A percentile compares a stretch with the other conserved stretches of the same genome.
Evolutionary conservation across 2,113 vertebrate genomes (phyloP).

Genomic region (Okapia johnstoni): DNA sequence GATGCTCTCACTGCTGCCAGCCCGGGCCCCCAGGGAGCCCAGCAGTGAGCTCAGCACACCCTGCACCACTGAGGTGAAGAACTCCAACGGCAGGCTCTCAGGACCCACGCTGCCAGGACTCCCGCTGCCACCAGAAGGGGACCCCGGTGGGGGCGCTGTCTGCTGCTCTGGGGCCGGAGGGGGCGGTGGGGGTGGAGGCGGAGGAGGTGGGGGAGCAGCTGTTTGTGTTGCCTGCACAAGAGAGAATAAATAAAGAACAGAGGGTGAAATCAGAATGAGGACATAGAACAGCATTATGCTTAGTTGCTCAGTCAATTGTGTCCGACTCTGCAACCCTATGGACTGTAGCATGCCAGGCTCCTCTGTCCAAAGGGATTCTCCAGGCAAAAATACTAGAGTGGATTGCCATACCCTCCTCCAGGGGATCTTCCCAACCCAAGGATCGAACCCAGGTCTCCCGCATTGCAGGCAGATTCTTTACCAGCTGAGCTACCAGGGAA

Average conservation of each 20-base stretch:
- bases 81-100: constrained; percentile 87
- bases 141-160: constrained; percentile 51
- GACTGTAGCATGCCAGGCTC: neutral
- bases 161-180: constrained; percentile 56
- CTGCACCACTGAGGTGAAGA: constrained; percentile 92
- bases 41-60: constrained; percentile 91
- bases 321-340: neutral
- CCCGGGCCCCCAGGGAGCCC: constrained; percentile 89
- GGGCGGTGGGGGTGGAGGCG: constrained; percentile 50
- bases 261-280: neutral
- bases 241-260: constrained; percentile 6
- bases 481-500: neutral
- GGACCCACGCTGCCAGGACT: constrained; percentile 66
- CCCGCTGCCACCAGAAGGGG: constrained; percentile 28
- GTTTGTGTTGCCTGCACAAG: constrained; percentile 71
- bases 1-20: constrained; percentile 91
- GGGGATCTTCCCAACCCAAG: neutral
- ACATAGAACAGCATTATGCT: neutral
- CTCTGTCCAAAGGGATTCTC: neutral
- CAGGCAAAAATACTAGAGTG: neutral
- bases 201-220: neutral
- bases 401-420: neutral
- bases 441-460: neutral
- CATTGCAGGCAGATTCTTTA: neutral
- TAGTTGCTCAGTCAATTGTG: neutral